A percentile compares a stretch with the other conserved stretches of the same genome.
These are phyloP conservation scores for Oceanodroma tethys DNA, from an alignment of 2,113 vertebrate genomes.

Conservation along the genomic window DNA sequence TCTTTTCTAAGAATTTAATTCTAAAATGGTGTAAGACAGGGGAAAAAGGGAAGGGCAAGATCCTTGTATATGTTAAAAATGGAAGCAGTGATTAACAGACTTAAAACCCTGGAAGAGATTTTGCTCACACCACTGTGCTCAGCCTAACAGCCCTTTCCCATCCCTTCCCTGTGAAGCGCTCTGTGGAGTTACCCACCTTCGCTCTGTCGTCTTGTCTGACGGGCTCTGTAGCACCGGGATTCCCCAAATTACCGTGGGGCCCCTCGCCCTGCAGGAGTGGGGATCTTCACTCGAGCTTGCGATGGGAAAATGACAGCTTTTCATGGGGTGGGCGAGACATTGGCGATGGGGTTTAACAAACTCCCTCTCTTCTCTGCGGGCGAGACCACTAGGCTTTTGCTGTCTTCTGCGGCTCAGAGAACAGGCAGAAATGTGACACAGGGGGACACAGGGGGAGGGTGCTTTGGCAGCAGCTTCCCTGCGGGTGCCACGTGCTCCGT, in stretches of 20 bases:
- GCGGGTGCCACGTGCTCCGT: fast-evolving
- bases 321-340: not conserved
- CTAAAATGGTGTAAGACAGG: not conserved
- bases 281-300: not conserved
- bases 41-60: not conserved
- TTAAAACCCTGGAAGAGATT: not conserved
- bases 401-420: not conserved
- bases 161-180: not conserved
- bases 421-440: not conserved
- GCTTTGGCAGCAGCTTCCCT: not conserved
- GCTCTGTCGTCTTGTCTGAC: not conserved
- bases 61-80: not conserved
- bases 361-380: not conserved
- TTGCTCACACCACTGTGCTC: not conserved
- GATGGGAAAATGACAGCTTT: not conserved
- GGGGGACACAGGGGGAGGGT: not conserved
- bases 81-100: not conserved
- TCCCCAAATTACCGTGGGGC: not conserved
- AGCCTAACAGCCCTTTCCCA: not conserved
- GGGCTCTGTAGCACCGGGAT: not conserved
- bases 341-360: not conserved
- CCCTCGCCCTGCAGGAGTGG: not conserved
- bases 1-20: not conserved
- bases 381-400: not conserved
- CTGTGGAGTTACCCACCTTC: fast-evolving